A percentile compares a stretch with the other conserved stretches of the same genome.
Evolutionary conservation across 2,797 vertebrate species (phyloP).

Genomic region (Tolypeutes matacus): DNA sequence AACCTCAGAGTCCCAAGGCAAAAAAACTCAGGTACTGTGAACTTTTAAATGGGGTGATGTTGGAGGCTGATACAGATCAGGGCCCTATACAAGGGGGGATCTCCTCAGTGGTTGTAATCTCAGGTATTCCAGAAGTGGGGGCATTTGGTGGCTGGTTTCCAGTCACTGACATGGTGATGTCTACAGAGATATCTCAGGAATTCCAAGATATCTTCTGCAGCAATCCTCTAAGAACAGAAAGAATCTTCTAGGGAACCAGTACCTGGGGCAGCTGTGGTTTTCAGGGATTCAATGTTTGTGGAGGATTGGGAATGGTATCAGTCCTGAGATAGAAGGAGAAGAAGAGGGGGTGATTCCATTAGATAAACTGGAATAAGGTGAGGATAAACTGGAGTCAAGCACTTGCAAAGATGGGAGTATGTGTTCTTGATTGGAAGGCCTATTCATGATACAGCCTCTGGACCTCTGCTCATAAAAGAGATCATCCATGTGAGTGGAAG

Average conservation of each 20-base stretch:
- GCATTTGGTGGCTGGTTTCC: neutral
- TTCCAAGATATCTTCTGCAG: neutral
- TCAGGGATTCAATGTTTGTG: neutral
- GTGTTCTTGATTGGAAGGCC: neutral
- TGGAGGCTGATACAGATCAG: neutral
- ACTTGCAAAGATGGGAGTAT: neutral
- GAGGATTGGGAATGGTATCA: neutral
- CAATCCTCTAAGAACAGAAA: neutral
- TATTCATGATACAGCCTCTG: neutral
- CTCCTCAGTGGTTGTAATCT: neutral
- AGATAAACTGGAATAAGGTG: neutral
- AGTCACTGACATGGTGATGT: neutral
- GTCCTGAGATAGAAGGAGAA: neutral
- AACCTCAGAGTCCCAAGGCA: neutral
- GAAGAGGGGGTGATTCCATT: neutral
- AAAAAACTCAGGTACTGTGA: neutral
- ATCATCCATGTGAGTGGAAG: neutral
- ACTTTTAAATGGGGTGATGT: neutral
- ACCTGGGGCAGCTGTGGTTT: neutral
- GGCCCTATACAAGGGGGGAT: neutral
- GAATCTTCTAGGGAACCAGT: neutral
- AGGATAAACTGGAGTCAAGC: neutral
- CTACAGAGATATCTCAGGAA: neutral
- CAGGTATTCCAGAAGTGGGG: neutral
- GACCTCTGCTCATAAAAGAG: neutral